Percentiles rank a stretch among this genome's conserved stretches.
phyloP scores from a whole-genome alignment of 2,797 vertebrate species.

The Macroramphosus scolopax region DNA sequence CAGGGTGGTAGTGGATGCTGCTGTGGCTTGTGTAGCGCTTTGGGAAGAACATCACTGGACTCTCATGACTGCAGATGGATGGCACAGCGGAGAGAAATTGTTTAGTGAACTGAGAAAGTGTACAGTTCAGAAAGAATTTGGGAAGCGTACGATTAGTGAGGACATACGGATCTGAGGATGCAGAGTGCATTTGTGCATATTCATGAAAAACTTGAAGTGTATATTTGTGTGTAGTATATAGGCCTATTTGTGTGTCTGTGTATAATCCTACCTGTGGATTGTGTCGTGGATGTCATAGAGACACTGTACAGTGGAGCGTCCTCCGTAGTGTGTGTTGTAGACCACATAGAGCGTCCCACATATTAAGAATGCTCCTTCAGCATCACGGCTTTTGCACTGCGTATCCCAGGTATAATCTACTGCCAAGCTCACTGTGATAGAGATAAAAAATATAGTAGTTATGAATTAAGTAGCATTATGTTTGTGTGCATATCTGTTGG shows the following conservation, averaged over 20 bases:
- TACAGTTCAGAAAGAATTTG: no score
- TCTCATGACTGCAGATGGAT: constrained; percentile 44
- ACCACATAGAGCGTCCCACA: constrained; percentile 91
- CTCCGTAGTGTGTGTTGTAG: constrained; percentile 83
- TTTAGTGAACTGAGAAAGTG: no score
- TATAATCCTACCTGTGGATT: constrained; percentile 63
- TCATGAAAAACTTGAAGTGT: no score
- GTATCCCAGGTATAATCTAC: constrained; percentile 89
- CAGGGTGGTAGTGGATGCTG: constrained; percentile 86
- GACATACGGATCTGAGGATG: no score
- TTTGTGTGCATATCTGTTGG: not conserved
- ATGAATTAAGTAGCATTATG: not conserved
- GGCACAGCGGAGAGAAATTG: not conserved
- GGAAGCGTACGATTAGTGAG: no score
- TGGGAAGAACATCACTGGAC: constrained; percentile 83
- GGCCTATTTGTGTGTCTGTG: not conserved
- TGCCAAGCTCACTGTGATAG: constrained; percentile 67
- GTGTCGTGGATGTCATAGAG: constrained; percentile 83
- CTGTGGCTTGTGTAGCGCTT: constrained; percentile 86
- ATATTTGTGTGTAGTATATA: no score
- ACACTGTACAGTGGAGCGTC: constrained; percentile 85
- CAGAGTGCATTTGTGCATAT: no score
- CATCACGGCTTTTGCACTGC: constrained; percentile 82
- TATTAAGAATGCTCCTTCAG: constrained; percentile 89
- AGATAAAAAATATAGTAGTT: not conserved